Base-by-base conservation (phyloP, 1,140 invertebrate species). In the Nautilus pompilius region DNA sequence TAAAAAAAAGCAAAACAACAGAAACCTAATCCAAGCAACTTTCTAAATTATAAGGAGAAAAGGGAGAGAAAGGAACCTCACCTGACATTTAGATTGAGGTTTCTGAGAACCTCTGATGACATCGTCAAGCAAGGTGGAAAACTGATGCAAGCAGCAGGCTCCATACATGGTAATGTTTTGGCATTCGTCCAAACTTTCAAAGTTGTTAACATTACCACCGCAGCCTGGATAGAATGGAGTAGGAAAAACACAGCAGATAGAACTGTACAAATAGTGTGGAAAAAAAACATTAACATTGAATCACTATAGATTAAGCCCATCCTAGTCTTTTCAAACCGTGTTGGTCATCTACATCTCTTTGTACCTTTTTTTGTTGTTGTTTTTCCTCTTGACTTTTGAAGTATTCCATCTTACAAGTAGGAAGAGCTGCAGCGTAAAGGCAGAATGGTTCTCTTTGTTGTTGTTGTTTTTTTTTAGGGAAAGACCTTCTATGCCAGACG, bases 201-300 rank as follows among this genome's bases (percentile, higher is more conserved):
- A 85, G 67, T 85, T 85, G 75, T 84, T 84, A 8, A 78, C 71
- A 63, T 84, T 84, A 46, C 83, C 83, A 46, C 77, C 79, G 70
- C 81, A 78, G 26, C 83, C 83, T 80, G 49, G 0, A 64, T 61
- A 51, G 29, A 32, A 65, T 15, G 33, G 13, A 15, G 28, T 3
- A 34, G 15, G 30, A 48, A 53, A 6, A 34, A 17, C 13, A 30
- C 28, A 22, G 13, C 3, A 48, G 17, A 34, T 5, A 51, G 8
- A 3, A 20, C 22, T 17, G 36, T 2, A 29, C 3, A 46, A 32
- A 22, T 64, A 33, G 10, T 5, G 22, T 6, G 8, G 2, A 28
- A 8, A 48, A 26, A 49, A n/a, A 48, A 24, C 15, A 22, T 34
- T 32, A 22, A 5, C 1, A 26, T n/a, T 24, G 10, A 60, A 51